These are phyloP conservation scores for Globia sparganii DNA, from an alignment of 2,888 invertebrate species.

Conservation along the genomic window DNA sequence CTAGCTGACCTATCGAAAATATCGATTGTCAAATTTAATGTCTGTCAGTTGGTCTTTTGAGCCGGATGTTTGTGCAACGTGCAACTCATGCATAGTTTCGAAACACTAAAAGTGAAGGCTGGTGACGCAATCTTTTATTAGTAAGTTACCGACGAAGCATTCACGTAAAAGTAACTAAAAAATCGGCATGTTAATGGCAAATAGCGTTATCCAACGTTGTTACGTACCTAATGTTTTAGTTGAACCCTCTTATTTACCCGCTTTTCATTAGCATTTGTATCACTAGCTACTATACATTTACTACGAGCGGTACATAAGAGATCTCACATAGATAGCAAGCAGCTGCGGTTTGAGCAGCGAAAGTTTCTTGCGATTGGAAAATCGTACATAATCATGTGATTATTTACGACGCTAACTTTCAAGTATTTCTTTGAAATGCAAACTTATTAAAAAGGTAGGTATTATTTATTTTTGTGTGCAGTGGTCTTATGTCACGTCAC, in stretches of 20 bases:
- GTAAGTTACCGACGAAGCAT: conserved; percentile 78
- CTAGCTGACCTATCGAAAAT: conserved; percentile 67
- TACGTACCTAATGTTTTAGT: conserved; percentile 65
- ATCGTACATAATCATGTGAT: conserved; percentile 62
- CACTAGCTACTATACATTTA: conserved; percentile 28
- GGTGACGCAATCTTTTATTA: conserved; percentile 86
- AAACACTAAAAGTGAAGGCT: conserved; percentile 87
- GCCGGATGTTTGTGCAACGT: conserved; percentile 87
- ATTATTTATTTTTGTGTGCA: conserved; percentile 29
- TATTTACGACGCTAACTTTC: conserved; percentile 61
- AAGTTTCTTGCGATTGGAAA: conserved; percentile 63
- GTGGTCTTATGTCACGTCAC: conserved; percentile 24
- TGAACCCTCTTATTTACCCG: conserved; percentile 43
- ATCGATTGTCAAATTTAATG: conserved; percentile 70
- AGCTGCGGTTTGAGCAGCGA: conserved; percentile 53
- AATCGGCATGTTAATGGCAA: conserved; percentile 59
- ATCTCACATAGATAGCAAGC: conserved; percentile 52
- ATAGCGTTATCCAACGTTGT: conserved; percentile 65
- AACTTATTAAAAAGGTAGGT: conserved; percentile 18
- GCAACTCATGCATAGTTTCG: conserved; percentile 86
- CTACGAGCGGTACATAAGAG: conserved; percentile 34
- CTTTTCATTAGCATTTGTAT: conserved; percentile 54
- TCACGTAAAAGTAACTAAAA: conserved; percentile 76
- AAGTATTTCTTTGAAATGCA: conserved; percentile 45
- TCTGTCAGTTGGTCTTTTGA: conserved; percentile 73